Base-by-base conservation (phyloP, 2,113 vertebrate species). In the Larimichthys crocea region DNA sequence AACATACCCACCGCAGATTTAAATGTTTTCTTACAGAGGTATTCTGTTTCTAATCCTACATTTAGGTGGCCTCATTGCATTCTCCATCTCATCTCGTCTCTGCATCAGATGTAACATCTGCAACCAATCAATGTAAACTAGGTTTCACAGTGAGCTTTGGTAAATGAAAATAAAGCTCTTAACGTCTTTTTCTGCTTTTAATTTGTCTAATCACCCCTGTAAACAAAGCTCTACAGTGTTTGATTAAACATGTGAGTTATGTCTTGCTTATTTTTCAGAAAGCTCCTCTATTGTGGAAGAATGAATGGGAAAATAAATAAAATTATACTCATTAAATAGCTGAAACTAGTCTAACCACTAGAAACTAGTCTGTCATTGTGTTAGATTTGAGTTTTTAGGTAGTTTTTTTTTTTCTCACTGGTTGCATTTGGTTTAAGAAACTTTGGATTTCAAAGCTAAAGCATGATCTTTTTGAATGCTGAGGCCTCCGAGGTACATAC, bases 81-180 rank as follows among this genome's bases (percentile, higher is more conserved):
- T 79, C 40, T 61, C 3, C 61, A 61, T 31, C 68, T 69, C 73
- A 69, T 74, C 55, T 26, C 59, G 60, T 50, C 77, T 49, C 29
- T 74, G 17, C 35, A 49, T 60, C 20, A 52, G 10, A 63, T 19
- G 24, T 20, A 22, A 46, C n/a, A 29, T 46, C 10, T 42, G n/a
- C 48, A 61, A 52, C 22, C 40, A 52, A 63, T 64, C 35, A 15
- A 17, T 46, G 5, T 56, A 7, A 53, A 42, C 60, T 26, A 4
- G 35, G 3, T 20, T 64, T 15, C 55, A 6, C 31, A 64, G 6
- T 24, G 42, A 29, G 46, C 76, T 72, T 59, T 62, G 4, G 20
- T 66, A 11, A 29, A 29, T 5, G 20, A n/a, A 40, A 12, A 31
- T 42, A 49, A 17, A 50, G 35, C 20, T 50, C 42, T 22, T 26